A percentile compares a stretch with the other conserved stretches of the same genome.
Conservation (phyloP, 2,888 invertebrate species). For the Andrena chrysosceles region DNA sequence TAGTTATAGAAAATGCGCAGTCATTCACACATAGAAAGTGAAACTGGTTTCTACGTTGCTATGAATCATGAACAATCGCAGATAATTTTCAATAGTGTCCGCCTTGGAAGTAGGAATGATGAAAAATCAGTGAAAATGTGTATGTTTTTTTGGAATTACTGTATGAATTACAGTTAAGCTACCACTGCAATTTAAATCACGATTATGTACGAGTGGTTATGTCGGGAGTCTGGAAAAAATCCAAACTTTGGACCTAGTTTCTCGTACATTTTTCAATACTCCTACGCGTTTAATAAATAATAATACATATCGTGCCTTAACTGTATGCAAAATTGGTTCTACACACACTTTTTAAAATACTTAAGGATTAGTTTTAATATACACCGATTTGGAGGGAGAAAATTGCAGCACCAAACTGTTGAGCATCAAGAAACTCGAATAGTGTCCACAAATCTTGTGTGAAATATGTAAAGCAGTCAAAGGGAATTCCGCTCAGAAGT, state of each 20-base stretch:
- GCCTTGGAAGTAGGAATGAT: too few relatives aligned
- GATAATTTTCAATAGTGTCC: not conserved
- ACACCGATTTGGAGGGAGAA: not conserved
- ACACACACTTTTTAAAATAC: not conserved
- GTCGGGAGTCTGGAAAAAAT: too few relatives aligned
- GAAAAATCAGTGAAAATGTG: too few relatives aligned
- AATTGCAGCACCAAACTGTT: not conserved
- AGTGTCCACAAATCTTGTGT: not conserved
- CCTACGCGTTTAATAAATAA: too few relatives aligned
- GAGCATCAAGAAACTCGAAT: not conserved
- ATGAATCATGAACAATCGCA: not conserved
- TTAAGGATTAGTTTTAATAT: not conserved
- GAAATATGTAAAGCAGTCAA: slow-evolving; percentile 6
- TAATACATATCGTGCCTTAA: too few relatives aligned
- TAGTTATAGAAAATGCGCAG: slow-evolving; percentile 13
- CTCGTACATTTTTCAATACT: too few relatives aligned
- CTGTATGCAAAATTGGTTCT: too few relatives aligned
- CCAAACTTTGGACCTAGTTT: too few relatives aligned
- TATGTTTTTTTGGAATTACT: too few relatives aligned
- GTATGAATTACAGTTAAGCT: too few relatives aligned
- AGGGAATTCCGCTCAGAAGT: not conserved
- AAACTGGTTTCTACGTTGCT: not conserved
- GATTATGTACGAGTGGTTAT: too few relatives aligned
- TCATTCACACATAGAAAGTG: not conserved
- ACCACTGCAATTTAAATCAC: too few relatives aligned